Base-by-base conservation (phyloP, 2,888 invertebrate genomes). In the Periphyllus acericola region DNA sequence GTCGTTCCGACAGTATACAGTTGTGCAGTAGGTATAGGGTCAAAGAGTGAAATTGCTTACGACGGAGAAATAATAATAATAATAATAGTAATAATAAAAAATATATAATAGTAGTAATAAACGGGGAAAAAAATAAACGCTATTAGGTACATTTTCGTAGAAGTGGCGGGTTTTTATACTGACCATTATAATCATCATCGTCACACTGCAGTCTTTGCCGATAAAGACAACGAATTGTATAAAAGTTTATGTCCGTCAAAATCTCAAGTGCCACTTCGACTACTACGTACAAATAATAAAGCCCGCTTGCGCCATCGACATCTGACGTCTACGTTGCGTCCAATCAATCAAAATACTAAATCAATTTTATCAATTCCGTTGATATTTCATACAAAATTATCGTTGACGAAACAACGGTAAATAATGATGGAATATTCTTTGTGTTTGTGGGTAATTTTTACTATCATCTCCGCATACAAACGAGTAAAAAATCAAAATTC, bases 281-380 rank as follows among this genome's bases (percentile, higher is more conserved):
- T 46, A 46, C 1, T 46, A 14, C 11, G 46, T 14, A 11, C 0
- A 46, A 46, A 46, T 46, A 8, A 46, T 46, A 60, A 60, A 60
- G 21, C 21, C 60, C 6, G 9, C 9, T 68, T 29, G 29, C n/a
- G 4, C 6, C 29, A 25, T n/a, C 8, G 29, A 25, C 29, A n/a
- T 9, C 9, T 25, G 1, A 68, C 34, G 52, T 46, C 25, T 19
- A 34, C 60, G 60, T 17, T n/a, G 2, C 55, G 14, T 25, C 11
- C 78, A 25, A 79, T 79, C 34, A 55, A 55, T 79, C 78, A 60
- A 80, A 80, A 80, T n/a, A 60, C 21, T 17, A 80, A 80, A 80
- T 60, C 36, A 60, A 80, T 60, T 6, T 46, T 60, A 60, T 34
- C 55, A 34, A 19, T 80, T 34, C 34, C 34, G 32, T 79, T n/a